Conservation (phyloP, 2,113 vertebrate species). For the Stigmatopora argus region DNA sequence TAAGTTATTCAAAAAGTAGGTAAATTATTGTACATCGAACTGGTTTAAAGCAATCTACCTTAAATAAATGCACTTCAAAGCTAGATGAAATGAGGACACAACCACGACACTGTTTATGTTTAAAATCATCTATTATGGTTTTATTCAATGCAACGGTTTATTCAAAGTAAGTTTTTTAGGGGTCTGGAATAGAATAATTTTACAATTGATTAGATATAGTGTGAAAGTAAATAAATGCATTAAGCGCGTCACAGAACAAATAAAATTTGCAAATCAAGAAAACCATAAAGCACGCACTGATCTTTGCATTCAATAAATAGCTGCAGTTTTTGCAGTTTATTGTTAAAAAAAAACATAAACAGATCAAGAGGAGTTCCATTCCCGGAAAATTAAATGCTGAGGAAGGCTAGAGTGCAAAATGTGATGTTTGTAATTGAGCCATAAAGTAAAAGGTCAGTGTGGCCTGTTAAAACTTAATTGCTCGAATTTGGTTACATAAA, state of each 20-base stretch:
- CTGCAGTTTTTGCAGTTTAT: background rate
- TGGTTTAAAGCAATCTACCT: too few species aligned
- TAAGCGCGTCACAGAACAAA: background rate
- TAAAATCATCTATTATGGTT: too few species aligned
- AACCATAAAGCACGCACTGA: background rate
- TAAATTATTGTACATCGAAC: too few species aligned
- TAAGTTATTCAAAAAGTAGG: too few species aligned
- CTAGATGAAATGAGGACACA: too few species aligned
- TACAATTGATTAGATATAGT: background rate
- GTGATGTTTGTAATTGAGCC: slow-evolving; percentile 32
- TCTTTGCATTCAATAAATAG: background rate
- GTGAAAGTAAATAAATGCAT: background rate
- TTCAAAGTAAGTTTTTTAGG: too few species aligned
- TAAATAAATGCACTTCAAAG: too few species aligned
- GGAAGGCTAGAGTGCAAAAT: slow-evolving; percentile 14
- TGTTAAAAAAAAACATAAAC: background rate
- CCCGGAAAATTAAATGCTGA: background rate
- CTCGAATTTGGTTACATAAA: slow-evolving; percentile 43
- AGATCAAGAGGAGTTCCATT: background rate
- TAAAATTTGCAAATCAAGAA: background rate
- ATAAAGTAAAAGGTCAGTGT: slow-evolving; percentile 51
- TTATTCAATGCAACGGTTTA: too few species aligned
- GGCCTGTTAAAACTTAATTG: slow-evolving; percentile 43
- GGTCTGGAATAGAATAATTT: too few species aligned
- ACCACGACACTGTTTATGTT: too few species aligned